Evolutionary conservation across 2,113 vertebrate species (phyloP).

Genomic region (Cepphus grylle): DNA sequence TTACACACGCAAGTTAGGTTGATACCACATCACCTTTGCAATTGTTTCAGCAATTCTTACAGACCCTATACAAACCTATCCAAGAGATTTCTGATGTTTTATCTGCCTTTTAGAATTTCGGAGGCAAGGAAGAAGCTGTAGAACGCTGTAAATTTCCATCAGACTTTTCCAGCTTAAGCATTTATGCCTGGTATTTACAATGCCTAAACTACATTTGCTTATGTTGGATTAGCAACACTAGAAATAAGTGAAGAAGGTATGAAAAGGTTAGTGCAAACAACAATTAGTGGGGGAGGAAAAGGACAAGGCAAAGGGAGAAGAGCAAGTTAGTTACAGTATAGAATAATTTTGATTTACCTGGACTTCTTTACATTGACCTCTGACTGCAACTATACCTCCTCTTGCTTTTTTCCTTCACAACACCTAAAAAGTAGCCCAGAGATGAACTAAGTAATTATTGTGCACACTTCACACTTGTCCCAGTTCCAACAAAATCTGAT

Average conservation of each 20-base stretch:
- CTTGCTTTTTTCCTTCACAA: slow-evolving; percentile 30
- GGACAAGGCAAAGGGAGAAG: background rate
- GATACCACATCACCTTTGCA: background rate
- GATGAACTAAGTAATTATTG: background rate
- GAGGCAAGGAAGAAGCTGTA: background rate
- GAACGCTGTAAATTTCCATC: background rate
- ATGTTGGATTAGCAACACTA: background rate
- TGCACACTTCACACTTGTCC: background rate
- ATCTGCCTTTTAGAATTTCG: background rate
- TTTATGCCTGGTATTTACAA: background rate
- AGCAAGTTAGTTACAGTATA: background rate
- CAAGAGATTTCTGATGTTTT: background rate
- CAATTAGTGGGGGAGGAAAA: background rate
- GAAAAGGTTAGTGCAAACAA: background rate
- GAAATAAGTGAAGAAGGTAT: background rate
- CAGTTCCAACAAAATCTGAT: background rate
- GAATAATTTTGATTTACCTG: background rate
- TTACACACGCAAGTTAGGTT: background rate
- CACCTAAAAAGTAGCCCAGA: background rate
- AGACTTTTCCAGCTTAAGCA: background rate
- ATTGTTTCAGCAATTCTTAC: background rate
- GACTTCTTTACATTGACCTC: background rate
- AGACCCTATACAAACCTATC: background rate
- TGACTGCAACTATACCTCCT: background rate
- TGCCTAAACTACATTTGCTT: background rate